Evolutionary conservation across 2,113 vertebrate genomes (phyloP).

Genomic region (Prolemur simus): DNA sequence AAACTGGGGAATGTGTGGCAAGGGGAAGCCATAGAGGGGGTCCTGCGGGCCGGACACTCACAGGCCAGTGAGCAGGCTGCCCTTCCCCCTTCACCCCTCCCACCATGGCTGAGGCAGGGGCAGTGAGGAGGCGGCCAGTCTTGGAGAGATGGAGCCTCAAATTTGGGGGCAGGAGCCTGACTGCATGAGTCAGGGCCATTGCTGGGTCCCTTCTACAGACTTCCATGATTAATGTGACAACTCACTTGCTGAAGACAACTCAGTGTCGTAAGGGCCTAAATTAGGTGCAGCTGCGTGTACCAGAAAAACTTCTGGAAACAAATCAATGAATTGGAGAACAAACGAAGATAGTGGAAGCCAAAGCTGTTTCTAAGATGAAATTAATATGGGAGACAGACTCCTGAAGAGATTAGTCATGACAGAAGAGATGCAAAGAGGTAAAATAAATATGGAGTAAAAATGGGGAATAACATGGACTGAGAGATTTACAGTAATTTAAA

Average conservation of each 20-base stretch:
- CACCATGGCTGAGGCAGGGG: rapidly evolving
- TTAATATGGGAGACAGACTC: no score
- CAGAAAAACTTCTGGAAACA: neutral
- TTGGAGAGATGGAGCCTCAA: neutral
- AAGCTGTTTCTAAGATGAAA: no score
- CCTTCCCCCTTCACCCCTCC: rapidly evolving
- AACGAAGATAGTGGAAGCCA: neutral
- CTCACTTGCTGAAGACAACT: neutral
- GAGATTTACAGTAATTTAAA: no score
- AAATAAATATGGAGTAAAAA: no score
- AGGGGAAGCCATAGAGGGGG: neutral
- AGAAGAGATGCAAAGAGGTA: no score
- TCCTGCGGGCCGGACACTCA: no score
- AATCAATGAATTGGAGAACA: neutral
- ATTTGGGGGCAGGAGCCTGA: no score
- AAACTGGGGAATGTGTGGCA: neutral
- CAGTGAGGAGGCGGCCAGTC: no score
- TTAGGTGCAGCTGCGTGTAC: neutral
- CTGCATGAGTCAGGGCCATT: no score
- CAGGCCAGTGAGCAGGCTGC: neutral
- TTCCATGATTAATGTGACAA: neutral
- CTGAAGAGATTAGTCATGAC: no score
- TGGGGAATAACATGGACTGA: no score
- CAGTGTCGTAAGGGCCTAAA: neutral
- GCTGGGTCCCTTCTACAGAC: no score